Evolutionary conservation across 2,113 vertebrate species (phyloP), one percentile per base, ranked within the genome.

Genomic region (Silurus glanis): DNA sequence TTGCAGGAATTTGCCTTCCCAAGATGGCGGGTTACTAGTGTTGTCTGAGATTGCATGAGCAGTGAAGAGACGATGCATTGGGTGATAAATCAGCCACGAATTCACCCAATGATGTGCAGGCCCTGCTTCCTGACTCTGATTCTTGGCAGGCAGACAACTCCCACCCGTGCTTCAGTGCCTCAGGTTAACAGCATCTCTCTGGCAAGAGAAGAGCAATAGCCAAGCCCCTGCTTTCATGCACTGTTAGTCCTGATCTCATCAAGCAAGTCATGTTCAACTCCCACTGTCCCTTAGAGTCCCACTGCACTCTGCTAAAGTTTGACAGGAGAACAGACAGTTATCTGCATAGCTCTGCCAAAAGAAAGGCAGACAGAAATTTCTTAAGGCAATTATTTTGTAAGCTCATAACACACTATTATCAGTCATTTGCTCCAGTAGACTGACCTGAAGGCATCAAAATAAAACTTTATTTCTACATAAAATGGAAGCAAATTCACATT

Each of bases 201-300:
- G 79, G 84, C 89, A 86, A 85, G 86, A 86, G 87, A 89, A 92
- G 79, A 87, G 80, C 90, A 91, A 91, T 88, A 88, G 66, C 74
- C 81, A 90, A 90, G 81, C 88, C 89, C 88, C 87, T 87, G 85
- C 89, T 93, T 93, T 94, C 95, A 94, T 90, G 92, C 92, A 90
- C 92, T 86, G 90, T 93, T 95, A 92, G 86, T 58, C 89, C 85
- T 80, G 86, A 86, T 88, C 85, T 71, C 88, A 91, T 83, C 91
- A 66, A 51, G 55, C 89, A 91, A 89, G 91, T 84, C 72, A 86
- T 86, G 80, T 86, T 80, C 78, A 69, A 61, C 58, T 83, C 83
- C 82, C 21, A n/a, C 80, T 85, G 81, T 80, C 88, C 88, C 86
- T 64, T 21, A 47, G 85, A 91, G 88, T 92, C 80, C 62, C 80